These are phyloP conservation scores for Labia minor DNA, from an alignment of 2,888 invertebrate genomes.

Conservation along the genomic window DNA sequence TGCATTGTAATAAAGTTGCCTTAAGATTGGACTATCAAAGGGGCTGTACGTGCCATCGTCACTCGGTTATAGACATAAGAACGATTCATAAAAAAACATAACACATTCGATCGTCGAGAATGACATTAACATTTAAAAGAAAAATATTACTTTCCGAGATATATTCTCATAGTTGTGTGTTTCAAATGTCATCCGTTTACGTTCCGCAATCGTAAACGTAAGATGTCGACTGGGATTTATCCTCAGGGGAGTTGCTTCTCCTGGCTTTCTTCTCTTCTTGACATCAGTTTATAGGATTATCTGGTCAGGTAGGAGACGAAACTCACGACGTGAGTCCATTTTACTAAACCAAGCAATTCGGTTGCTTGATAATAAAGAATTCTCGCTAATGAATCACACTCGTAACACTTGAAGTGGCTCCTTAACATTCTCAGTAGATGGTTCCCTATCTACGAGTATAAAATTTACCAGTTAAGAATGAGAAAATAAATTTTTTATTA, in stretches of 20 bases:
- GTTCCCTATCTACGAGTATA: too few species aligned
- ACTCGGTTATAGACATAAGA: constrained; percentile 8
- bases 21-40: constrained; percentile 4
- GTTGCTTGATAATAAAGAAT: neutral
- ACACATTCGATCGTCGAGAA: neutral
- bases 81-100: neutral
- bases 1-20: constrained; percentile 1
- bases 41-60: neutral
- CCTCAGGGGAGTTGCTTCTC: neutral
- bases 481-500: too few species aligned
- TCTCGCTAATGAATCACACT: neutral
- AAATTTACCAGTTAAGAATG: too few species aligned
- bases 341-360: neutral
- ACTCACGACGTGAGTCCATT: constrained; percentile 1
- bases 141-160: neutral
- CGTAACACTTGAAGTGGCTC: neutral
- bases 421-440: too few species aligned
- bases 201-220: constrained; percentile 13
- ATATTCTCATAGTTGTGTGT: neutral
- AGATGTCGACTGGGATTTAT: constrained; percentile 13
- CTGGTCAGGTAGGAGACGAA: neutral
- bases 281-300: neutral
- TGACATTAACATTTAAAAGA: constrained; percentile 5
- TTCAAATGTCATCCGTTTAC: neutral
- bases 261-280: neutral